These are phyloP conservation scores for Romanogobio albipinnatus DNA, from an alignment of 2,113 vertebrate species.

Conservation along the genomic window DNA sequence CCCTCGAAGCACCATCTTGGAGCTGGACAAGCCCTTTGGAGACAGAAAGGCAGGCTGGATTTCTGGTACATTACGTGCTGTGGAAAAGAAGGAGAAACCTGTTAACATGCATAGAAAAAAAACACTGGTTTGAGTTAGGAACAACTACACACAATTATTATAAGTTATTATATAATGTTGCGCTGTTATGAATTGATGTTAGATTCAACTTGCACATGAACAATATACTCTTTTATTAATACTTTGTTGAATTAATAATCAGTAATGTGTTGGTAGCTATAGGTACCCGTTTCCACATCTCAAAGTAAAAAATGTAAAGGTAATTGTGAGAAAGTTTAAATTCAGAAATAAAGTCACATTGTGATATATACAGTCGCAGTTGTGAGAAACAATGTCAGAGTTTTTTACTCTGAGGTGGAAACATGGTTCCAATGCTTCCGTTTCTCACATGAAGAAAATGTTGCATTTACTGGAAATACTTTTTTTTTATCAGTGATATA, in stretches of 20 bases:
- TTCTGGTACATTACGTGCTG: conserved; percentile 87
- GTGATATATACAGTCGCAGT: background rate
- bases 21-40: conserved; percentile 85
- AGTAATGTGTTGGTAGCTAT: too few species aligned
- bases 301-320: too few species aligned
- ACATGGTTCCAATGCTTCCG: too few species aligned
- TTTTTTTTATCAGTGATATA: background rate
- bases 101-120: background rate
- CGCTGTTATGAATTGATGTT: background rate
- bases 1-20: conserved; percentile 92
- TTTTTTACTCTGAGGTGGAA: background rate
- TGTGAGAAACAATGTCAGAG: background rate
- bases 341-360: too few species aligned
- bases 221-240: too few species aligned
- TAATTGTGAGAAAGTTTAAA: too few species aligned
- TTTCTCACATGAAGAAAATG: too few species aligned
- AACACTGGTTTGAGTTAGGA: background rate
- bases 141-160: background rate
- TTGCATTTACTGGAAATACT: background rate
- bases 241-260: too few species aligned
- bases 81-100: conserved; percentile 46
- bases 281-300: too few species aligned
- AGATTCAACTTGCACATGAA: background rate
- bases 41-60: conserved; percentile 90
- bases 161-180: background rate